Percentiles rank a stretch among this genome's conserved stretches.
Conservation (phyloP, 2,797 vertebrate species). For the Bucorvus abyssinicus region DNA sequence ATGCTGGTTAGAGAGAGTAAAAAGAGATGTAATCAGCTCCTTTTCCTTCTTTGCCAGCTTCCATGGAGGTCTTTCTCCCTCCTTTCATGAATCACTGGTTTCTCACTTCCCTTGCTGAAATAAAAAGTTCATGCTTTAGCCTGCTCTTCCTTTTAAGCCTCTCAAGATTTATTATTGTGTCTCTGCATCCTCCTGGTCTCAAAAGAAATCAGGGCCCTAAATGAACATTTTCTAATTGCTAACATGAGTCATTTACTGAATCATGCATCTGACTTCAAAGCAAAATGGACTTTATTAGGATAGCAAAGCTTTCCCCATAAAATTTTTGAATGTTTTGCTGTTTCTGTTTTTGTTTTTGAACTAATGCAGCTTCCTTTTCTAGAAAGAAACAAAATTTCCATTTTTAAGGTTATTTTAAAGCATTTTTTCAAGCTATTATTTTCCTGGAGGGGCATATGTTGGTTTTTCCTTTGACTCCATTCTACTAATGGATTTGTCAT, state of each 20-base stretch:
- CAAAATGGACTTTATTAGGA: slow-evolving; percentile 49
- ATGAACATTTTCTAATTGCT: slow-evolving; percentile 75
- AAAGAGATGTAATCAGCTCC: slow-evolving; percentile 68
- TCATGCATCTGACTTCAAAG: slow-evolving; percentile 71
- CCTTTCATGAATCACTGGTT: slow-evolving; percentile 78
- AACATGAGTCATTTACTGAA: slow-evolving; percentile 72
- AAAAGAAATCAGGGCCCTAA: slow-evolving; percentile 71
- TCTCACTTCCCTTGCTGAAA: slow-evolving; percentile 77
- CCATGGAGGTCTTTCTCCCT: slow-evolving; percentile 72
- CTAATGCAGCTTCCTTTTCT: slow-evolving; percentile 79
- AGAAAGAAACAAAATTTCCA: slow-evolving; percentile 66
- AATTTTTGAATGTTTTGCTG: slow-evolving; percentile 73
- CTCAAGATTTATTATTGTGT: slow-evolving; percentile 76
- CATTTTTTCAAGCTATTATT: slow-evolving; percentile 11
- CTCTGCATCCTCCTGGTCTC: slow-evolving; percentile 62
- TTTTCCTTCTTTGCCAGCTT: slow-evolving; percentile 72
- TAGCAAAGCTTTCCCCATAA: slow-evolving; percentile 70
- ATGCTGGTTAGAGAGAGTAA: slow-evolving; percentile 46
- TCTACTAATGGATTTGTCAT: background rate
- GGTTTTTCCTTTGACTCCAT: background rate
- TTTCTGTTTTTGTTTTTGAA: slow-evolving; percentile 71
- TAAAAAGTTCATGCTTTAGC: slow-evolving; percentile 77
- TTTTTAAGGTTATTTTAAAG: slow-evolving; percentile 35
- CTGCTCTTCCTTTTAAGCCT: slow-evolving; percentile 71
- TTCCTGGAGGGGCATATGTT: background rate